Base-by-base conservation (phyloP, 2,888 invertebrate species). In the Piscicola geometra region DNA sequence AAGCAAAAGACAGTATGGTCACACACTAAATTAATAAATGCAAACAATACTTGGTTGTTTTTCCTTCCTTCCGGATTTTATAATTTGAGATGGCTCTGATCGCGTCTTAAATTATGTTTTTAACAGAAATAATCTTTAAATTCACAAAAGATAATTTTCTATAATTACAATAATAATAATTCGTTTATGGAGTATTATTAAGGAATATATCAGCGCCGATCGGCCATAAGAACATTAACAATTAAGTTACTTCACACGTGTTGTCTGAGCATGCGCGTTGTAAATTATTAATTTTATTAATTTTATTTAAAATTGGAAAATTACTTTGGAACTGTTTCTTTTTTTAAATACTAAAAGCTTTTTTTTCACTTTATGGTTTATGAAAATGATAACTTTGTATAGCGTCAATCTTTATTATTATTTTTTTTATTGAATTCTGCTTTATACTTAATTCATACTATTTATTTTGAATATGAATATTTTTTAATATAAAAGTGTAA, bases 1-100 rank as follows among this genome's bases (percentile, higher is more conserved):
- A 25, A 56, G n/a, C n/a, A 5, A 41, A 41, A 18, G 60, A 21
- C 12, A 5, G 25, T 3, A 56, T 5, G n/a, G 25, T 5, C 60
- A 56, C 60, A 56, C 60, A 56, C n/a, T 25, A 56, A 56, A 56
- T 56, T 56, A 56, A 56, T 25, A 56, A 56, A 56, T 56, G 60
- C 60, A 56, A 56, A 56, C 60, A 56, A 21, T 56, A 56, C 60
- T 56, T 56, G 60, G 60, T 56, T 56, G 60, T 56, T 56, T 56
- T 56, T 56, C 60, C 60, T 56, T 56, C 60, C 60, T 56, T 56
- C 60, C 60, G 60, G 60, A 56, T 56, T 56, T 56, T 56, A 56
- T 56, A 56, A 56, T 56, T 56, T 56, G 60, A 56, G 60, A 56
- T 56, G 60, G 60, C 60, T 56, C 60, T 56, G n/a, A n/a, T 56